These are phyloP conservation scores for Meleagris gallopavo DNA, from an alignment of 2,113 vertebrate species.

Conservation along the genomic window DNA sequence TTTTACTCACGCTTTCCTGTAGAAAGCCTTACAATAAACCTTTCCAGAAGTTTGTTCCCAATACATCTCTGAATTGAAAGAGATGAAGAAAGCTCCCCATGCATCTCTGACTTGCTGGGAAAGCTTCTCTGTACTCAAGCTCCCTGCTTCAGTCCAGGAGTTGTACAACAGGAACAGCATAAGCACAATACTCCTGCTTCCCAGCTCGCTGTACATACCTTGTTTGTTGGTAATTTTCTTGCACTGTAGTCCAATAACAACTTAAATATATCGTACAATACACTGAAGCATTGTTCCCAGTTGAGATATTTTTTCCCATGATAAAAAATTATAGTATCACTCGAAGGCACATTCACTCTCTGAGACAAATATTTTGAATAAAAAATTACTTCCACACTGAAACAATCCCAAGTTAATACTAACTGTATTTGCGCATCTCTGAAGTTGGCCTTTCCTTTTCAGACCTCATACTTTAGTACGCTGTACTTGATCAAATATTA, in stretches of 20 bases:
- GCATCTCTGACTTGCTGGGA: background rate
- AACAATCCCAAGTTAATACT: background rate
- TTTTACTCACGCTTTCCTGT: background rate
- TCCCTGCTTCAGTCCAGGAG: background rate
- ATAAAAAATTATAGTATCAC: background rate
- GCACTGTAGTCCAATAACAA: background rate
- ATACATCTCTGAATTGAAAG: background rate
- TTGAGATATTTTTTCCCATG: background rate
- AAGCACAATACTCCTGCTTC: background rate
- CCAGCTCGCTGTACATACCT: fast-evolving
- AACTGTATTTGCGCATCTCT: background rate
- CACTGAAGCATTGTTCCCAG: background rate
- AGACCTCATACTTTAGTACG: background rate
- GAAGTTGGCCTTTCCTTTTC: background rate
- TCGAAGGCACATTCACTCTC: background rate
- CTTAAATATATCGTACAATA: background rate
- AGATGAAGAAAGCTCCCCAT: background rate
- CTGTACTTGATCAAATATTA: background rate
- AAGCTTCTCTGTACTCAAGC: fast-evolving
- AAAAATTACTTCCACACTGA: background rate
- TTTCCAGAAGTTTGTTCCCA: background rate
- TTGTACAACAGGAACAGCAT: background rate
- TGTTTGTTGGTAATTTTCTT: background rate
- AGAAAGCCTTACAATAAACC: background rate
- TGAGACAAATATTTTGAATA: background rate